Base-by-base conservation (phyloP, 2,888 invertebrate species). In the Timandra comae region DNA sequence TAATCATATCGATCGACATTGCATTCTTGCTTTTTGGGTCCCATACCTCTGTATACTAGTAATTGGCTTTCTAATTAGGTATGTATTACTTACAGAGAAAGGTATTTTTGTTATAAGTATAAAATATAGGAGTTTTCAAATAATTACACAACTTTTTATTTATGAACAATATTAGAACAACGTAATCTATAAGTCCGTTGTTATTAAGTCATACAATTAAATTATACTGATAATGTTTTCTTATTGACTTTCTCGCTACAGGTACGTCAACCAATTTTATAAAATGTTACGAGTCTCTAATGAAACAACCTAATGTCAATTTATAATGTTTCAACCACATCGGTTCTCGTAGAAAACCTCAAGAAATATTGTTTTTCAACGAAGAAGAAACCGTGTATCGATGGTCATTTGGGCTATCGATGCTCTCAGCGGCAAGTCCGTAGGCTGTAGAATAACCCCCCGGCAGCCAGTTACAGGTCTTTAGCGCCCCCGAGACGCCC, bases 381-480 rank as follows among this genome's bases (percentile, higher is more conserved):
- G 49, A 63, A 56, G 58, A 60, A 62, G 59, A 64, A 56, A 57
- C 44, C 44, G 60, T 53, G 58, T 52, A 52, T 59, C 59, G 56
- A 52, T 64, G 64, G 64, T 63, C 54, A 42, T 37, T 56, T 40
- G 37, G 49, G 56, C 60, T 63, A 53, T 55, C 58, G 66, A 60
- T 62, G 52, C 57, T 63, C 60, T 55, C 62, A 68, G 78, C 81
- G 78, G 75, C 72, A 52, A 60, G 71, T 71, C 74, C 72, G 61
- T 77, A 77, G 69, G 70, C 67, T 63, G 58, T 74, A 76, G 74
- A 72, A 63, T 82, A 80, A 82, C 71, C 77, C 82, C 82, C 84
- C 82, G 84, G 79, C 82, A 84, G 84, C 80, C 82, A 84, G 77
- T 84, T 82, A 50, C 84, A 82, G 84, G 84, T 82, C 63, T 63